Percentiles rank a stretch among this genome's conserved stretches.
phyloP scores from a whole-genome alignment of 2,113 vertebrate species.

The Forbesichthys agassizii region DNA sequence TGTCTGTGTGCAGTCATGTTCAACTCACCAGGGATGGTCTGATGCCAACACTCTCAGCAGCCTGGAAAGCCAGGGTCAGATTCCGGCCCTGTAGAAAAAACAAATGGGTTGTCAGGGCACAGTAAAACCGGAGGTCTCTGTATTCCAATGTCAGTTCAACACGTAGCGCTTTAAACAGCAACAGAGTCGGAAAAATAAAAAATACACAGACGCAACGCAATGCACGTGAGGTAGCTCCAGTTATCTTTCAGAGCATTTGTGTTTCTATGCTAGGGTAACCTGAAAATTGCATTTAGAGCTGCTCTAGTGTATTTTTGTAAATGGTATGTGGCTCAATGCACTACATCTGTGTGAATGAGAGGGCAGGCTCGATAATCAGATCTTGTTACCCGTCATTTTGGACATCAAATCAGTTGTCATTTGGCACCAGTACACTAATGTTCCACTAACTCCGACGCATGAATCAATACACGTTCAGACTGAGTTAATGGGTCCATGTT shows the following conservation, averaged over 20 bases:
- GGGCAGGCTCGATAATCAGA: background rate
- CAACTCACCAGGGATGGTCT: conserved; percentile 92
- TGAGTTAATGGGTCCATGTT: too few relatives aligned
- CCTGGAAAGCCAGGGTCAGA: conserved; percentile 93
- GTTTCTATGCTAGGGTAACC: too few relatives aligned
- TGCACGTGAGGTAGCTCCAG: too few relatives aligned
- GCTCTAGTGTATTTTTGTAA: too few relatives aligned
- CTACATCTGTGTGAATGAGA: background rate
- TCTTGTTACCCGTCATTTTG: background rate
- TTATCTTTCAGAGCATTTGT: too few relatives aligned
- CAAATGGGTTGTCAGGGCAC: conserved; percentile 29
- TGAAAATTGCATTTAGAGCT: too few relatives aligned
- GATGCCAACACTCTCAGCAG: conserved; percentile 94
- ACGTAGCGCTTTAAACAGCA: background rate
- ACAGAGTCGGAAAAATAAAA: background rate
- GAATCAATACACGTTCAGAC: background rate
- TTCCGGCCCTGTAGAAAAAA: conserved; percentile 86
- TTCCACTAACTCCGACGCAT: background rate
- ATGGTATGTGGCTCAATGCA: too few relatives aligned
- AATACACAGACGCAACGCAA: background rate
- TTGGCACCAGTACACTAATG: background rate
- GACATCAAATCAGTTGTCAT: conserved; percentile 13
- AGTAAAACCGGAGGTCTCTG: background rate
- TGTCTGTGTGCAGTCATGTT: conserved; percentile 22
- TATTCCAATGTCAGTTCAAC: background rate